These are phyloP conservation scores for Coremacera marginata DNA, from an alignment of 2,888 invertebrate genomes.

Conservation along the genomic window DNA sequence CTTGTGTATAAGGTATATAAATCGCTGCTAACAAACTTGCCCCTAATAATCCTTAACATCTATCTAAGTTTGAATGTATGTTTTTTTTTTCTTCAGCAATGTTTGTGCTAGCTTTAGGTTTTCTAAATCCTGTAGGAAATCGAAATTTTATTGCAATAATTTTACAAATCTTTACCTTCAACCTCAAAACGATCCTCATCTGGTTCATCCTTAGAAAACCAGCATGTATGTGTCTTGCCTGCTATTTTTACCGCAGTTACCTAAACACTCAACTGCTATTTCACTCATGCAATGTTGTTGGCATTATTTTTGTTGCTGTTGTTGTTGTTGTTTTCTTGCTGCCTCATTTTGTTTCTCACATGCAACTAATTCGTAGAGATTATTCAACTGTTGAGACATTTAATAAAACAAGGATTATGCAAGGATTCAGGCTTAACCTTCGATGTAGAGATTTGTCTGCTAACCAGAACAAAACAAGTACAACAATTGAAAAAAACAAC, in stretches of 20 bases:
- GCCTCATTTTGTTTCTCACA: not conserved
- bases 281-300: not conserved
- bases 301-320: not conserved
- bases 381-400: slow-evolving; percentile 49
- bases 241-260: not conserved
- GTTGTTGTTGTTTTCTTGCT: not conserved
- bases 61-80: too few species aligned
- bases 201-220: not conserved
- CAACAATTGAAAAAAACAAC: not conserved
- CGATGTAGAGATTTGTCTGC: slow-evolving; percentile 24
- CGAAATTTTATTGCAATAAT: slow-evolving; percentile 29
- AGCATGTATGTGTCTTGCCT: not conserved
- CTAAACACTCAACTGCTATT: not conserved
- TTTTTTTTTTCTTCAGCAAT: too few species aligned
- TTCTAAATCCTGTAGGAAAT: slow-evolving; percentile 9
- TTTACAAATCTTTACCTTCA: slow-evolving; percentile 17
- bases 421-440: slow-evolving; percentile 22
- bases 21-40: slow-evolving; percentile 6
- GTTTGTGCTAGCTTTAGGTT: not conserved
- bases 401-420: slow-evolving; percentile 51
- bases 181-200: not conserved
- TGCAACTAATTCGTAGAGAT: slow-evolving; percentile 29
- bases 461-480: not conserved
- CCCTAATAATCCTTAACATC: slow-evolving; percentile 15
- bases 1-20: not conserved